These are phyloP conservation scores for Chondrilla cf. caribensis DNA, from an alignment of 37 sponge, comb jelly and placozoan genomes.

Conservation along the genomic window DNA sequence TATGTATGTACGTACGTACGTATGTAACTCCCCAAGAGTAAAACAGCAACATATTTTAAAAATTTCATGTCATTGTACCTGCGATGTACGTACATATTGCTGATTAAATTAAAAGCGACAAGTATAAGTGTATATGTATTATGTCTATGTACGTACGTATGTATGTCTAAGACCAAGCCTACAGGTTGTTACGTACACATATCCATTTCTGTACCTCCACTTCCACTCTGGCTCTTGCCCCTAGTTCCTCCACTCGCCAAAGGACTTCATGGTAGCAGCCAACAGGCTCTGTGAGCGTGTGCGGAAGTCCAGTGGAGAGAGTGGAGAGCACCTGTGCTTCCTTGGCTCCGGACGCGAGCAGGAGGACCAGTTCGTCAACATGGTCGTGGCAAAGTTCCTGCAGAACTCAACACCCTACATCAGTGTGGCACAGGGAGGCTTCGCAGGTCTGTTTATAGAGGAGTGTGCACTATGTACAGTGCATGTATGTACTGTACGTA, in stretches of 20 bases:
- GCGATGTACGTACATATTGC: not conserved
- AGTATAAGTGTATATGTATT: not conserved
- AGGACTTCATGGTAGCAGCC: conserved; percentile 63
- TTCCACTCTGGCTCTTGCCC: not conserved
- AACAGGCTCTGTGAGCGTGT: conserved; percentile 62
- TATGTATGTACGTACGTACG: not conserved
- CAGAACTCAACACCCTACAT: conserved; percentile 73
- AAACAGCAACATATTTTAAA: not conserved
- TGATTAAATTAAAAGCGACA: not conserved
- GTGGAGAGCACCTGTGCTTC: conserved; percentile 84
- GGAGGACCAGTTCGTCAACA: conserved; percentile 91
- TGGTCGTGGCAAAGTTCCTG: conserved; percentile 94
- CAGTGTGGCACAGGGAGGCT: conserved; percentile 78
- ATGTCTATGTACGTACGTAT: not conserved
- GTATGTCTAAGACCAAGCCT: too few species aligned
- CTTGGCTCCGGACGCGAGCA: conserved; percentile 85
- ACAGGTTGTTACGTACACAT: too few species aligned
- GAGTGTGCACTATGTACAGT: not conserved
- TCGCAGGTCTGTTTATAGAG: conserved; percentile 46
- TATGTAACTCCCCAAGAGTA: not conserved
- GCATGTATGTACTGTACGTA: not conserved
- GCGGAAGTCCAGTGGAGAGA: conserved; percentile 33
- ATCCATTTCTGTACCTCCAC: too few species aligned
- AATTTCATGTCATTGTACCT: too few species aligned
- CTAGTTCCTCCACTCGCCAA: conserved; percentile 72